phyloP scores from a whole-genome alignment of 2,113 vertebrate genomes.

The Epinephelus cyanopodus region DNA sequence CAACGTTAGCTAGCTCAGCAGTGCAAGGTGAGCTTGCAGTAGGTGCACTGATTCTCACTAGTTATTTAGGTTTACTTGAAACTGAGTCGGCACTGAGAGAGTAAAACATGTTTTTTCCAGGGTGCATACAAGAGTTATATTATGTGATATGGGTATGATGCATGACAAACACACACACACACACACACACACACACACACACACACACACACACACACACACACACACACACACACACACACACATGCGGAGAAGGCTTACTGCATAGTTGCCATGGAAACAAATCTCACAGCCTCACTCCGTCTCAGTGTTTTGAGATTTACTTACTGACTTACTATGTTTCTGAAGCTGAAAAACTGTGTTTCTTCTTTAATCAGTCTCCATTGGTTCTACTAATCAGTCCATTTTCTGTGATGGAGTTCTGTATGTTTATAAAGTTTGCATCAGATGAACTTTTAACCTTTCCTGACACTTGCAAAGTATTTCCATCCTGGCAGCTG shows the following conservation, averaged over 20 bases:
- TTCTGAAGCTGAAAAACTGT: background rate
- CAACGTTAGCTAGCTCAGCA: too few species aligned
- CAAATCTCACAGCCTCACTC: slow-evolving; percentile 43
- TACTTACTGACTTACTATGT: slow-evolving; percentile 9
- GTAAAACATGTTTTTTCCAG: too few species aligned
- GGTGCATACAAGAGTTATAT: background rate
- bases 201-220: slow-evolving; percentile 1
- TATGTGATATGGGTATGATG: background rate
- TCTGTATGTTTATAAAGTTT: background rate
- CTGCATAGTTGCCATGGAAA: slow-evolving; percentile 71
- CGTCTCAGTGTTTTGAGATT: slow-evolving; percentile 40
- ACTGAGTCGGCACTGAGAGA: background rate
- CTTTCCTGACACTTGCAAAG: background rate
- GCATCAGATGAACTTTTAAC: slow-evolving; percentile 6
- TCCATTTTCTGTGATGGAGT: background rate
- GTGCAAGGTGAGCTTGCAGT: too few species aligned
- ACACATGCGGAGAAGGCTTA: slow-evolving; percentile 29
- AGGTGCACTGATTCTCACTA: too few species aligned
- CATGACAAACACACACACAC: background rate
- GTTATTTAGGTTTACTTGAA: background rate
- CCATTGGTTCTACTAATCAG: background rate
- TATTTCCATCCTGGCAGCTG: slow-evolving; percentile 30
- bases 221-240: background rate
- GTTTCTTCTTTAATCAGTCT: background rate
- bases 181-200: too few species aligned